Percentiles rank a stretch among this genome's conserved stretches.
Evolutionary conservation across 2,888 invertebrate species (phyloP).

Genomic region (Trichopria drosophilae): DNA sequence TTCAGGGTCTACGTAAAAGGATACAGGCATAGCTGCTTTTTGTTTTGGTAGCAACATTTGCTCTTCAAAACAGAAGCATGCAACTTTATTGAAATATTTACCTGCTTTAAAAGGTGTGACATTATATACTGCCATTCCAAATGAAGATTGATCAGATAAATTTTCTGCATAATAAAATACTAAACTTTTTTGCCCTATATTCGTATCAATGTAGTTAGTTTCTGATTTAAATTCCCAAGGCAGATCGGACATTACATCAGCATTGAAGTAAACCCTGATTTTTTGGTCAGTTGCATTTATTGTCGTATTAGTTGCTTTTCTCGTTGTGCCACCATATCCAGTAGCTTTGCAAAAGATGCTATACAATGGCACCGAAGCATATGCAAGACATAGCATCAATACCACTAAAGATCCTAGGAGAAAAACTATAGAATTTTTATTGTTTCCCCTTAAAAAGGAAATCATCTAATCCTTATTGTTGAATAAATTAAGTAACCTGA

Average conservation of each 20-base stretch:
- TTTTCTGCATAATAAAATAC: conserved; percentile 18
- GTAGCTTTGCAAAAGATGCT: conserved; percentile 19
- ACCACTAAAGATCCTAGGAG: conserved; percentile 15
- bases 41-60: conserved; percentile 21
- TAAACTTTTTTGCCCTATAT: conserved; percentile 18
- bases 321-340: conserved; percentile 18
- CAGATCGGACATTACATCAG: conserved; percentile 20
- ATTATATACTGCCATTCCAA: conserved; percentile 18
- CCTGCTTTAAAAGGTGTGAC: conserved; percentile 19
- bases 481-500: conserved; percentile 21
- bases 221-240: conserved; percentile 21
- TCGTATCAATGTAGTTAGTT: conserved; percentile 16
- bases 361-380: conserved; percentile 16
- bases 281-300: conserved; percentile 16
- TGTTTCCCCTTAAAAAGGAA: conserved; percentile 16
- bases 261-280: conserved; percentile 18
- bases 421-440: conserved; percentile 18
- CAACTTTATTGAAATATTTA: conserved; percentile 18
- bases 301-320: conserved; percentile 17
- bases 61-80: conserved; percentile 18
- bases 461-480: conserved; percentile 17
- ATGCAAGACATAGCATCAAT: conserved; percentile 16
- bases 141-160: conserved; percentile 18
- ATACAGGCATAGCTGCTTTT: conserved; percentile 20
- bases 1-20: conserved; percentile 16